These are phyloP conservation scores for Campaea margaritaria DNA, from an alignment of 2,888 invertebrate genomes.

Conservation along the genomic window DNA sequence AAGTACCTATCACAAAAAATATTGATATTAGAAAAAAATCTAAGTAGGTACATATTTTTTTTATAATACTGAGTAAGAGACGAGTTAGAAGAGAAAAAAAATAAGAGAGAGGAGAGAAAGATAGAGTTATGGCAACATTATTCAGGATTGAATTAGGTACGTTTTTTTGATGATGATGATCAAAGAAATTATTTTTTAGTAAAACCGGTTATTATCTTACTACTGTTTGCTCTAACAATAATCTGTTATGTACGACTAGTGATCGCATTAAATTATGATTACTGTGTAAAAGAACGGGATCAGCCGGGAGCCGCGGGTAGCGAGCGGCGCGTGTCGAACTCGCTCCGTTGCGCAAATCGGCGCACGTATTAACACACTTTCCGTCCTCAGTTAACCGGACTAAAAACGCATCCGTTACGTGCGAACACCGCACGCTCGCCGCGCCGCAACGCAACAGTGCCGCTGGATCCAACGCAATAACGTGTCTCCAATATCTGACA, in stretches of 20 bases:
- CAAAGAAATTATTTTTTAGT: too few species aligned
- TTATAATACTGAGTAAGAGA: too few species aligned
- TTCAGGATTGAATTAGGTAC: too few species aligned
- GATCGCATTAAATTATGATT: background rate
- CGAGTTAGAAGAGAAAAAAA: too few species aligned
- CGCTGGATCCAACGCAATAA: constrained; percentile 36
- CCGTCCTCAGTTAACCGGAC: constrained; percentile 63
- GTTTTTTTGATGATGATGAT: too few species aligned
- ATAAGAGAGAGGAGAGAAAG: too few species aligned
- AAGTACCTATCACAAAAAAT: too few species aligned
- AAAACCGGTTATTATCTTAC: too few species aligned
- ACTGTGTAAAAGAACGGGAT: constrained; percentile 62
- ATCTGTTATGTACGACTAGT: background rate
- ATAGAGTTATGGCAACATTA: background rate
- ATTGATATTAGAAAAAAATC: too few species aligned
- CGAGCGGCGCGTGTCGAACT: constrained; percentile 64
- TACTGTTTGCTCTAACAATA: background rate
- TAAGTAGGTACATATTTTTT: too few species aligned
- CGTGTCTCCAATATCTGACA: constrained; percentile 32
- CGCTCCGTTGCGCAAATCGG: constrained; percentile 72
- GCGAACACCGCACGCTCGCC: constrained; percentile 42
- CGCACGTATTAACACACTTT: constrained; percentile 78
- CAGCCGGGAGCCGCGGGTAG: constrained; percentile 54
- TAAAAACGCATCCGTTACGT: constrained; percentile 77
- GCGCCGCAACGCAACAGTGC: constrained; percentile 36